Conservation (phyloP, 1,140 invertebrate species). For the Lysiphlebus fabarum region DNA sequence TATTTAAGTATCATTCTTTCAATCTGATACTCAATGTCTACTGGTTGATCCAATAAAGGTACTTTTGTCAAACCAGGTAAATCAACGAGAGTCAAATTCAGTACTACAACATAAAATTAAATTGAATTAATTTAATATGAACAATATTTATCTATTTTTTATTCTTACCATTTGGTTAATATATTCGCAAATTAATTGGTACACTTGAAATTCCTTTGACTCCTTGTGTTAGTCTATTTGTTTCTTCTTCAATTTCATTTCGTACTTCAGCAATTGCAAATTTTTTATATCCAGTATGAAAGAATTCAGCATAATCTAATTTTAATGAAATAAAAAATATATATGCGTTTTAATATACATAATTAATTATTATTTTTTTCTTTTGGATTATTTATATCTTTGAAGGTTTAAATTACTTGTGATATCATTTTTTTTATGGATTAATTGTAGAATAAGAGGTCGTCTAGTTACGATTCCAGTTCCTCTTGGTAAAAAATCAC, state of each 20-base stretch:
- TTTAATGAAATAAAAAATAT: too few species aligned
- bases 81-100: conserved; percentile 94
- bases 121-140: too few species aligned
- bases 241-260: conserved; percentile 96
- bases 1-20: conserved; percentile 93
- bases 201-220: conserved; percentile 99
- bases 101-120: conserved; percentile 44
- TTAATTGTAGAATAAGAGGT: conserved; percentile 94
- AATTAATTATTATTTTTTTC: too few species aligned
- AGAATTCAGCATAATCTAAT: conserved; percentile 95
- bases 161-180: conserved; percentile 80
- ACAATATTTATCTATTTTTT: too few species aligned
- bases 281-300: conserved; percentile 97
- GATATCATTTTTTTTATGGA: conserved; percentile 81
- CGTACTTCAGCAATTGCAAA: conserved; percentile 97
- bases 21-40: conserved; percentile 91
- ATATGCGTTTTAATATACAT: too few species aligned
- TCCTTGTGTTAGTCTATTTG: conserved; percentile 91
- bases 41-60: conserved; percentile 91
- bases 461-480: conserved; percentile 96
- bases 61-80: conserved; percentile 95
- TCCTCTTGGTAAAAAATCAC: conserved; percentile 93
- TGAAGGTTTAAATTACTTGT: conserved; percentile 24
- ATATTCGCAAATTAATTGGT: conserved; percentile 97
- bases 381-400: background rate